These are phyloP conservation scores for Calephelis nemesis DNA, from an alignment of 1,140 invertebrate species.

Conservation along the genomic window DNA sequence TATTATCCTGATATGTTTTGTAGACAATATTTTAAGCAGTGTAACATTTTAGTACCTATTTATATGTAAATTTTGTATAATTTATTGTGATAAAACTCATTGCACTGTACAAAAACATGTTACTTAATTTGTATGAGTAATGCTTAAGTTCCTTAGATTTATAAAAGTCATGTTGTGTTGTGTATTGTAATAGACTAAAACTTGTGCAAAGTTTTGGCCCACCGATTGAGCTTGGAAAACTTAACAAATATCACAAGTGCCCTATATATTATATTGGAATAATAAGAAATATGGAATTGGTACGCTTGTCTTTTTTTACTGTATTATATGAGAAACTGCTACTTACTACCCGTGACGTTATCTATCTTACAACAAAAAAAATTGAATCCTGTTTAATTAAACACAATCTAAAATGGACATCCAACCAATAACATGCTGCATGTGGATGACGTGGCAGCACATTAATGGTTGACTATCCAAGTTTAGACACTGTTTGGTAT, in stretches of 20 bases:
- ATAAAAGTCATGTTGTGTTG: conserved; percentile 2
- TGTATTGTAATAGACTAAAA: conserved; percentile 12
- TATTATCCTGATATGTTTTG: not conserved
- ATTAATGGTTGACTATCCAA: too few relatives aligned
- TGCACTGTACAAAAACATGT: conserved; percentile 6
- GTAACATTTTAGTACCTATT: conserved; percentile 10
- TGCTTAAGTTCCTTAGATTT: conserved; percentile 14
- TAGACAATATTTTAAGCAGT: not conserved
- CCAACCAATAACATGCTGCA: too few relatives aligned
- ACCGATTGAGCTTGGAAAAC: conserved; percentile 14
- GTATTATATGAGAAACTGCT: too few relatives aligned
- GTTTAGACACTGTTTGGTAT: too few relatives aligned
- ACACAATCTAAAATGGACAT: too few relatives aligned
- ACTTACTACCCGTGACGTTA: too few relatives aligned
- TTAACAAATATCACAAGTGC: conserved; percentile 16
- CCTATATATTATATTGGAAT: conserved; percentile 17
- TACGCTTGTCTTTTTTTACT: not conserved
- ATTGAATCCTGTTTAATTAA: too few relatives aligned
- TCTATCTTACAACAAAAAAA: too few relatives aligned
- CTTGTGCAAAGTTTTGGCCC: conserved; percentile 11
- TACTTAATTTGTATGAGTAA: conserved; percentile 1
- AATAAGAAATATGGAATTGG: conserved; percentile 13
- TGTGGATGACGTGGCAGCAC: too few relatives aligned
- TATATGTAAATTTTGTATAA: conserved; percentile 9
- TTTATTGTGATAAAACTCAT: conserved; percentile 1